Evolutionary conservation across 1,140 invertebrate species (phyloP).

Genomic region (Drosophila kikkawai): DNA sequence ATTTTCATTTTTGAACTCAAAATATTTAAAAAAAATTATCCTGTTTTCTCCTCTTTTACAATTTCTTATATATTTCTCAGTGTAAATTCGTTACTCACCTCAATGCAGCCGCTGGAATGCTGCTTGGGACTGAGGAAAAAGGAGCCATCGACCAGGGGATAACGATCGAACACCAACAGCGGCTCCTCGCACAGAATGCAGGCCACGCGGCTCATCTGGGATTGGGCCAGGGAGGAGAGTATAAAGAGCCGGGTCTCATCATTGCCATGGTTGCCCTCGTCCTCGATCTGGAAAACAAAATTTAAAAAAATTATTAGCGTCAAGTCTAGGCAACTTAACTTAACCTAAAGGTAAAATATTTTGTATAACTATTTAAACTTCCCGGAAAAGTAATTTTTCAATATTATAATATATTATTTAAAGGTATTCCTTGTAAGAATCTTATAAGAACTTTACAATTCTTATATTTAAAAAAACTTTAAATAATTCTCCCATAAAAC

Average conservation of each 20-base stretch:
- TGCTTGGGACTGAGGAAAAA: conserved; percentile 97
- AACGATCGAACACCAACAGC: conserved; percentile 97
- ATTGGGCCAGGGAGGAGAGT: conserved; percentile 93
- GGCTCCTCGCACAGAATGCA: conserved; percentile 96
- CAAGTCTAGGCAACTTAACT: neutral
- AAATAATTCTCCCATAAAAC: neutral
- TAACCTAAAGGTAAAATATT: neutral
- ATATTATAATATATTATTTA: too few species aligned
- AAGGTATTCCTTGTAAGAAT: neutral
- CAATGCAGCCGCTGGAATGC: conserved; percentile 93
- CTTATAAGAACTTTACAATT: neutral
- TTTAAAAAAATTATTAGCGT: conserved; percentile 18
- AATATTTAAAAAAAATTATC: neutral
- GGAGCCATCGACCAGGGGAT: conserved; percentile 98
- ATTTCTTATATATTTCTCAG: neutral
- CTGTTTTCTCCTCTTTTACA: neutral
- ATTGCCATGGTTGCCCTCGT: conserved; percentile 98
- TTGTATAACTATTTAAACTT: neutral
- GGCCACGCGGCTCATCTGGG: conserved; percentile 92
- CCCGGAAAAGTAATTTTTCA: too few species aligned
- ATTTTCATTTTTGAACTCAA: neutral
- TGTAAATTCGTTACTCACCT: conserved; percentile 87
- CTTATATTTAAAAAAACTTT: too few species aligned
- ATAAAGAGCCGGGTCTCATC: conserved; percentile 98
- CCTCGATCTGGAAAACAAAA: conserved; percentile 92